Evolutionary conservation across 2,113 vertebrate species (phyloP).

Genomic region (Leptosomus discolor): DNA sequence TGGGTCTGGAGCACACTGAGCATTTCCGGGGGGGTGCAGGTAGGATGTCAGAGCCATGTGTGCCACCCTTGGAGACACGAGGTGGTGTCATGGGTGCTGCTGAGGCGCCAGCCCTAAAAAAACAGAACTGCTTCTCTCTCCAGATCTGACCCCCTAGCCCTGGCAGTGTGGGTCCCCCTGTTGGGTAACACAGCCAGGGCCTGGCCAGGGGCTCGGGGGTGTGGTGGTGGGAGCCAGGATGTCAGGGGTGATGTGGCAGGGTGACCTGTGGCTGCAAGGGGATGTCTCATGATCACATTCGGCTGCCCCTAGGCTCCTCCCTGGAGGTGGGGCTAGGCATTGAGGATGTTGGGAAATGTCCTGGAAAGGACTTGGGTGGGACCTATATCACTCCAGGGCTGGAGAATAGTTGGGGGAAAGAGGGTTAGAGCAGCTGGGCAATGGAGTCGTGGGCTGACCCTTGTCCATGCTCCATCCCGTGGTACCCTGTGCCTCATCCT

Average conservation of each 20-base stretch:
- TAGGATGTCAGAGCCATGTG: neutral
- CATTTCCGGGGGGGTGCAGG: rapidly evolving
- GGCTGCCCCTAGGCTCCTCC: neutral
- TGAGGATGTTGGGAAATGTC: neutral
- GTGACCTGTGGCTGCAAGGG: neutral
- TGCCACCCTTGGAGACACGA: rapidly evolving
- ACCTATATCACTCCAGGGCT: rapidly evolving
- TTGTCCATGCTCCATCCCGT: neutral
- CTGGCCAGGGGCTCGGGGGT: neutral
- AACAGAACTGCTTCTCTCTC: neutral
- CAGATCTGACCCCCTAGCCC: neutral
- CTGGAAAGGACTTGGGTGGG: neutral
- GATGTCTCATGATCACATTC: rapidly evolving
- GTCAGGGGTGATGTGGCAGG: neutral
- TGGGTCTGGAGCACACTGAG: neutral
- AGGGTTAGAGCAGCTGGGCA: neutral
- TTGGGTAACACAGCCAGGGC: neutral
- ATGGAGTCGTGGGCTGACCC: neutral
- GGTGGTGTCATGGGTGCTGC: neutral
- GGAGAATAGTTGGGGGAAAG: neutral
- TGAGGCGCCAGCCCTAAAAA: neutral
- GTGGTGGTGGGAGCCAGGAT: neutral
- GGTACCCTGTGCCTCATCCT: neutral
- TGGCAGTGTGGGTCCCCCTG: neutral
- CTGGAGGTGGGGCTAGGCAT: neutral